These are phyloP conservation scores for Cuculus canorus DNA, from an alignment of 2,797 vertebrate species.

Conservation along the genomic window DNA sequence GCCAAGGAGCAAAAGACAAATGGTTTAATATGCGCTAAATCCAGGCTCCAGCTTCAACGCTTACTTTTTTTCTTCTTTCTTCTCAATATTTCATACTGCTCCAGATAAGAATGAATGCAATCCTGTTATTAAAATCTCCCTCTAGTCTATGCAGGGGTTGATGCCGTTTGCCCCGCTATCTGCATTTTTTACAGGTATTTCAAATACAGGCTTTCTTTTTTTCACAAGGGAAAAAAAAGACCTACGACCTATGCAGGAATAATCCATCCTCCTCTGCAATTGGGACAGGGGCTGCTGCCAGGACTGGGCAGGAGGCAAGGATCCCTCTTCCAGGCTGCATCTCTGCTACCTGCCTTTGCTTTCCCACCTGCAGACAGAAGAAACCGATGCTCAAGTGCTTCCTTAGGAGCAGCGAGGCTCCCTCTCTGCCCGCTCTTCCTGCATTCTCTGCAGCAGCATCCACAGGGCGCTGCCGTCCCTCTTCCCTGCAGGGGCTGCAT, in stretches of 20 bases:
- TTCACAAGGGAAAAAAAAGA: neutral
- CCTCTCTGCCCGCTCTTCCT: neutral
- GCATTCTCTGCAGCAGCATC: neutral
- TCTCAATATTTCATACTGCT: neutral
- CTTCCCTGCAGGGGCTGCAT: neutral
- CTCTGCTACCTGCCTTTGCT: neutral
- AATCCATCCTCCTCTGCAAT: neutral
- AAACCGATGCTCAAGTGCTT: neutral
- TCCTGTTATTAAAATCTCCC: neutral
- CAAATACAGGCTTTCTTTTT: neutral
- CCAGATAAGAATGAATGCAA: constrained; percentile 16
- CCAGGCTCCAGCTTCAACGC: neutral
- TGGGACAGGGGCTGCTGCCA: neutral
- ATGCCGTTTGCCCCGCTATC: neutral
- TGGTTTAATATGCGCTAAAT: neutral
- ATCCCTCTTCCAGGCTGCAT: neutral
- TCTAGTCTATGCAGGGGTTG: neutral
- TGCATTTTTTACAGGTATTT: constrained; percentile 41
- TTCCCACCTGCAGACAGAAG: neutral
- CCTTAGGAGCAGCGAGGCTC: neutral
- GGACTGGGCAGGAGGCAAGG: neutral
- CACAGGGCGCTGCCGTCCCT: accelerated
- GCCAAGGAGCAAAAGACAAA: neutral
- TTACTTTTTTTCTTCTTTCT: neutral
- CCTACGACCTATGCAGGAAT: neutral